These are phyloP conservation scores for Colistium nudipinnis DNA, from an alignment of 2,113 vertebrate species.

Conservation along the genomic window DNA sequence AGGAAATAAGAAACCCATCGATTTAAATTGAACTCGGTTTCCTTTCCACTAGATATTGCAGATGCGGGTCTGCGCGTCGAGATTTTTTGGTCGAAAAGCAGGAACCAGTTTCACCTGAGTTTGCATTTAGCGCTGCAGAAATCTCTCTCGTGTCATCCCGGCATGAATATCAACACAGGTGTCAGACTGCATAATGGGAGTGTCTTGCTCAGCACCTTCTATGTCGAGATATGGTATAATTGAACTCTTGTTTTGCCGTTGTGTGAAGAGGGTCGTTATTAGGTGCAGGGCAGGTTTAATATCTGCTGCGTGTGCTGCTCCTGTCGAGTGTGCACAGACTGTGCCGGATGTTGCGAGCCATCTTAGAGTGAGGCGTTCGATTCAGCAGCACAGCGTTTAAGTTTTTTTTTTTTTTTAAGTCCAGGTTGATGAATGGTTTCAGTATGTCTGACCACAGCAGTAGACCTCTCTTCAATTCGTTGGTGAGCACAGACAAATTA, in stretches of 20 bases:
- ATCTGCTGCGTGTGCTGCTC: constrained; percentile 51
- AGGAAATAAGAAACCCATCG: not conserved
- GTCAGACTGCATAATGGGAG: constrained; percentile 33
- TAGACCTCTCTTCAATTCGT: too few species aligned
- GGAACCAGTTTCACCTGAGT: constrained; percentile 9
- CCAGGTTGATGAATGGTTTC: constrained; percentile 28
- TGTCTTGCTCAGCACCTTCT: constrained; percentile 43
- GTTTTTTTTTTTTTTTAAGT: too few species aligned
- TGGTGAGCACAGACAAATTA: too few species aligned
- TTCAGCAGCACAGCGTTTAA: constrained; percentile 2
- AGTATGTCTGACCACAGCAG: constrained; percentile 20
- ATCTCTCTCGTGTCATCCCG: constrained; percentile 3
- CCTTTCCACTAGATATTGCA: not conserved
- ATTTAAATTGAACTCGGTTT: not conserved
- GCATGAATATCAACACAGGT: constrained; percentile 34
- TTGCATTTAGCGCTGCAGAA: constrained; percentile 22
- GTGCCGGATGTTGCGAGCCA: constrained; percentile 31
- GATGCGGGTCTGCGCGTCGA: not conserved
- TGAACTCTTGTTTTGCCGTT: constrained; percentile 29
- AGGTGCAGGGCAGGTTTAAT: constrained; percentile 21
- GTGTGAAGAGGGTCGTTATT: constrained; percentile 30
- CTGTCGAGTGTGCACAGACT: constrained; percentile 21
- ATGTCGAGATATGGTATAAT: constrained; percentile 36
- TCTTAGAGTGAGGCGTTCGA: constrained; percentile 6
- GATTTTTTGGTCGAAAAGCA: constrained; percentile 4